Conservation (phyloP, 2,888 invertebrate genomes). For the Lysandra coridon region DNA sequence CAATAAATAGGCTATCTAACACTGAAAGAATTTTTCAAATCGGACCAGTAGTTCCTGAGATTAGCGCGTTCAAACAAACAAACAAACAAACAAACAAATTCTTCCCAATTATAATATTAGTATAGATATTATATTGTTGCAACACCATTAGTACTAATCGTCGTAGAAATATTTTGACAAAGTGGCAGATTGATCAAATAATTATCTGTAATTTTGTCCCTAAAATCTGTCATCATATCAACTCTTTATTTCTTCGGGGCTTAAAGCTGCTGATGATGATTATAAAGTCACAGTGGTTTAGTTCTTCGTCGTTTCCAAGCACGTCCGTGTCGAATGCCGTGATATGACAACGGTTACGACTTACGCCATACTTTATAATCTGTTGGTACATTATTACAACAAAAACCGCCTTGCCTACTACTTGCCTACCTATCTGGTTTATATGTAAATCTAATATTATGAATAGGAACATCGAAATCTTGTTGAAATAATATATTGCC, state of each 20-base stretch:
- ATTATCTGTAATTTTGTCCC: too few relatives aligned
- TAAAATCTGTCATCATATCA: too few relatives aligned
- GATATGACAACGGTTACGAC: conserved; percentile 15
- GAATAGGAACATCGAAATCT: not conserved
- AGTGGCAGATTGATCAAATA: too few relatives aligned
- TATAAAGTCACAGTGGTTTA: conserved; percentile 1
- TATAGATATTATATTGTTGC: too few relatives aligned
- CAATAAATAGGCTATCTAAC: too few relatives aligned
- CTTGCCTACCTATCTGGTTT: not conserved
- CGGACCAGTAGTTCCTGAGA: too few relatives aligned
- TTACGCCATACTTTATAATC: conserved; percentile 6
- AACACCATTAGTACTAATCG: too few relatives aligned
- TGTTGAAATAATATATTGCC: not conserved
- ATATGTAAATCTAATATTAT: not conserved
- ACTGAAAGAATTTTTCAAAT: too few relatives aligned
- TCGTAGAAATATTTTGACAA: too few relatives aligned
- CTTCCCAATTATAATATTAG: too few relatives aligned
- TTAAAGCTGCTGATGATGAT: not conserved
- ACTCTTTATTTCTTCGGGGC: not conserved
- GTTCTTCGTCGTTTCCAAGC: not conserved
- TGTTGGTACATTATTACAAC: conserved; percentile 22
- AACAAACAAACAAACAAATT: too few relatives aligned
- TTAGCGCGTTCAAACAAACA: too few relatives aligned
- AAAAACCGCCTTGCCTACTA: conserved; percentile 8
- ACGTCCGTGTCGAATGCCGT: conserved; percentile 17